Conservation (phyloP, 23 tunicate species). For the Corella eumyota region DNA sequence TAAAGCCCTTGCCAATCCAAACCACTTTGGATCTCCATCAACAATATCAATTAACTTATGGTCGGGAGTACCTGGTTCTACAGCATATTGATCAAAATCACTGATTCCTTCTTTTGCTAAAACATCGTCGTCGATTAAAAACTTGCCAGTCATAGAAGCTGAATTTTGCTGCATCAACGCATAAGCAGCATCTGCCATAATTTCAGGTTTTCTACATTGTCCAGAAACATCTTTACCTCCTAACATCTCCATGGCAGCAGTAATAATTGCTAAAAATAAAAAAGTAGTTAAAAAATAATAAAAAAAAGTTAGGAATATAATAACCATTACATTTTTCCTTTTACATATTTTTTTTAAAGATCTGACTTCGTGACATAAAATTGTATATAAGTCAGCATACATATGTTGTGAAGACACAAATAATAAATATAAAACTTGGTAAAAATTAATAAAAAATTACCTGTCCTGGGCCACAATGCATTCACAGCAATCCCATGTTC, state of each 20-base stretch:
- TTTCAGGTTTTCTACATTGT: slow-evolving; percentile 69
- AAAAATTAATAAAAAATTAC: slow-evolving; percentile 2
- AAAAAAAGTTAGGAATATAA: background rate
- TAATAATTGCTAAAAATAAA: slow-evolving; percentile 53
- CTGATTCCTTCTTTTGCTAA: slow-evolving; percentile 79
- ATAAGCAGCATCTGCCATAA: slow-evolving; percentile 99
- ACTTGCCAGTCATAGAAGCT: slow-evolving; percentile 54
- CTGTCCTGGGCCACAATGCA: slow-evolving; percentile 95
- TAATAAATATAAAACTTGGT: too few species aligned
- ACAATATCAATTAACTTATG: background rate
- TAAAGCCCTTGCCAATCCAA: too few species aligned
- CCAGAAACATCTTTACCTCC: slow-evolving; percentile 57
- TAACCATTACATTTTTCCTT: too few species aligned
- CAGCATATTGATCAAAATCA: slow-evolving; percentile 83
- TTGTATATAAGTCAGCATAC: too few species aligned
- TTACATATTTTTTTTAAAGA: too few species aligned
- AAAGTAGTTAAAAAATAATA: background rate
- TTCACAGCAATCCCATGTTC: slow-evolving; percentile 83
- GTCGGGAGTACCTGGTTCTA: slow-evolving; percentile 42
- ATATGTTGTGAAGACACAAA: too few species aligned
- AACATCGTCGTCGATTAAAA: slow-evolving; percentile 76
- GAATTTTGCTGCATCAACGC: slow-evolving; percentile 40
- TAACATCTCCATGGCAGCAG: slow-evolving; percentile 96
- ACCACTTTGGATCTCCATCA: background rate
- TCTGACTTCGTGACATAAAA: too few species aligned